Base-by-base conservation (phyloP, 1,140 invertebrate genomes). In the Hylyphantes graminicola region DNA sequence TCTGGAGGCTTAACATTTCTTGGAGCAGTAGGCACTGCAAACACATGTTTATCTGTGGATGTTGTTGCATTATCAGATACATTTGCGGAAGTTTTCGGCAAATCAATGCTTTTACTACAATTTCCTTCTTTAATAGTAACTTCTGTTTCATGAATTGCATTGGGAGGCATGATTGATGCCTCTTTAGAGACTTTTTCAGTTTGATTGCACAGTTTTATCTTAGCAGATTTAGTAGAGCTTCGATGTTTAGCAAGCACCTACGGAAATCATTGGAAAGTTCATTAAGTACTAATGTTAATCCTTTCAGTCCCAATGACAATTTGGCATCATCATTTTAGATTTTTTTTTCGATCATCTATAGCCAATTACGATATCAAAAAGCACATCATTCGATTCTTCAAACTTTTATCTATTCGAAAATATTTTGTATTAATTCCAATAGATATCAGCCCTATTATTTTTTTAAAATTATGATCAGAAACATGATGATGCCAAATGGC, bases 11-110 rank as follows among this genome's bases (percentile, higher is more conserved):
- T 85, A 21, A 83, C 17, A 75, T 54, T 86, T 50, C 80, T 35
- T 17, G 85, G 85, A 53, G 85, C 85, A 53, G 85, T 80, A 67
- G 85, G 85, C 61, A 85, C 68, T 5, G 78, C 67, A 80, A 86
- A 86, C 7, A 80, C 64, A 80, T 79, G 81, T 50, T 86, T 83
- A 19, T 85, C 85, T 48, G 13, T 35, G 48, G 59, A 21, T 21
- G 63, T 54, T 59, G 21, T 11, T 13, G 35, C 12, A 51, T 15
- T 76, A 11, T 63, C 48, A 64, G 74, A 50, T 70, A 53, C 9
- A 70, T 50, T 55, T 57, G n/a, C 7, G 21, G 65, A 17, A 21
- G 17, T 8, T 19, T 54, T 78, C 5, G 63, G 7, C 10, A 51
- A 51, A 55, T 8, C 53, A 78, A 17, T 63, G 0, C 51, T 50